A percentile compares a stretch with the other conserved stretches of the same genome.
These are phyloP conservation scores for Melieria omissa DNA, from an alignment of 2,888 invertebrate species.

Conservation along the genomic window DNA sequence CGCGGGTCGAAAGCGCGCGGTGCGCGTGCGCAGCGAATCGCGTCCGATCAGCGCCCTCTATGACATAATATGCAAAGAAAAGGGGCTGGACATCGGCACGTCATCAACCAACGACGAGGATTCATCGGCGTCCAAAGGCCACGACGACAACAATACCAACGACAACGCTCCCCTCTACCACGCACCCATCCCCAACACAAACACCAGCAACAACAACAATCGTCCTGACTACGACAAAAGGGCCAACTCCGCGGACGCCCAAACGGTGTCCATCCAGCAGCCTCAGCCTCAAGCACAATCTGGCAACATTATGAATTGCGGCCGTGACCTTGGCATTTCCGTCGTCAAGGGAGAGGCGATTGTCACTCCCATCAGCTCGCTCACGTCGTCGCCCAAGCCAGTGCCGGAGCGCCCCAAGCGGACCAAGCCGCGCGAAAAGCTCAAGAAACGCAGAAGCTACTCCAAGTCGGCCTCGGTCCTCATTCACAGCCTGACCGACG, in stretches of 20 bases:
- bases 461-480: constrained; percentile 27
- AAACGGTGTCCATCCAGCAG: too few relatives aligned
- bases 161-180: constrained; percentile 31
- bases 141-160: constrained; percentile 36
- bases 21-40: constrained; percentile 65
- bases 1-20: constrained; percentile 60
- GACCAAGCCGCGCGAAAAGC: too few relatives aligned
- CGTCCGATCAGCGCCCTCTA: constrained; percentile 66
- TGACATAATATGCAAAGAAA: constrained; percentile 68
- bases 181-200: constrained; percentile 15
- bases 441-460: constrained; percentile 34
- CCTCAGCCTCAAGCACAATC: too few relatives aligned
- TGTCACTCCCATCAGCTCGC: too few relatives aligned
- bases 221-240: constrained; percentile 32
- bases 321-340: too few relatives aligned
- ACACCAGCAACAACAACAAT: constrained; percentile 31
- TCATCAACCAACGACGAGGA: constrained; percentile 53
- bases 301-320: too few relatives aligned
- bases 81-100: constrained; percentile 59
- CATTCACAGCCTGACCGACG: constrained; percentile 45
- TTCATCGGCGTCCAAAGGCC: constrained; percentile 40
- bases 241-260: constrained; percentile 3
- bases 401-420: too few relatives aligned
- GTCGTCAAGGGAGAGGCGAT: too few relatives aligned
- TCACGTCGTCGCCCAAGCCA: too few relatives aligned